phyloP scores from a whole-genome alignment of 2,113 vertebrate species.

The Colistium nudipinnis region DNA sequence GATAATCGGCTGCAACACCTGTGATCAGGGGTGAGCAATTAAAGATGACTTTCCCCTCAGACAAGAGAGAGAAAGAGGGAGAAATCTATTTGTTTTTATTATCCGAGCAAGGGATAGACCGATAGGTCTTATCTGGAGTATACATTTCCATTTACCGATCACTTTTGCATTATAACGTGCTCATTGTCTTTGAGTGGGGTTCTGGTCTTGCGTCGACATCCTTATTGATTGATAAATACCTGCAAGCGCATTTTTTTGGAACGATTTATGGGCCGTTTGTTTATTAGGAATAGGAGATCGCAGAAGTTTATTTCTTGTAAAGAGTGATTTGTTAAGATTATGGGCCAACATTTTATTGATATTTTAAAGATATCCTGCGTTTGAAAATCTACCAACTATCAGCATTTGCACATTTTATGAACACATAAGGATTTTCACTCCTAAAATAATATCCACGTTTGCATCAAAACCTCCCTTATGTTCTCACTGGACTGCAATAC shows the following conservation, averaged over 20 bases:
- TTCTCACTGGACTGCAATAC: too few species aligned
- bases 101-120: slow-evolving; percentile 13
- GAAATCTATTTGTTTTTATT: slow-evolving; percentile 44
- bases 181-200: neutral
- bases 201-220: neutral
- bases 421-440: neutral
- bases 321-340: neutral
- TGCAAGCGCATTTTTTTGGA: neutral
- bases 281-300: neutral
- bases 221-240: neutral
- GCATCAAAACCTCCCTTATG: neutral
- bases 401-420: neutral
- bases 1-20: slow-evolving; percentile 55
- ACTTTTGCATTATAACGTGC: neutral
- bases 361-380: too few species aligned
- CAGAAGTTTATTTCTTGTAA: neutral
- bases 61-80: slow-evolving; percentile 29
- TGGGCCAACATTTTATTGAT: neutral
- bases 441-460: neutral
- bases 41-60: slow-evolving; percentile 41
- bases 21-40: slow-evolving; percentile 51
- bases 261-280: neutral
- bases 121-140: neutral
- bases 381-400: too few species aligned
- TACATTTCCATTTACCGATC: slow-evolving; percentile 8